Percentiles rank a stretch among this genome's conserved stretches.
These are phyloP conservation scores for Acleris holmiana DNA, from an alignment of 2,888 invertebrate genomes.

Conservation along the genomic window DNA sequence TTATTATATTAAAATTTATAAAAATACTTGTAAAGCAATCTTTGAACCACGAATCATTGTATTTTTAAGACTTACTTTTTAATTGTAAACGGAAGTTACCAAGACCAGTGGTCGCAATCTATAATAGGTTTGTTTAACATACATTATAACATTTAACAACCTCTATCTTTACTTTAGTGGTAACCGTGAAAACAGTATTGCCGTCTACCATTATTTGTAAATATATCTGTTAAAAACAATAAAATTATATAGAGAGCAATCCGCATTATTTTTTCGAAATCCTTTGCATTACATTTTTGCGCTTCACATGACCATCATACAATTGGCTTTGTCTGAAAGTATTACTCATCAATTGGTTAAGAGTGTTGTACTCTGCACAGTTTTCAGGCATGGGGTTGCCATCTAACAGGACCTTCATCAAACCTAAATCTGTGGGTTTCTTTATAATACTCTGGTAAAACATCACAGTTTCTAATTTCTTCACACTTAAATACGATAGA, in stretches of 20 bases:
- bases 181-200: constrained; percentile 10
- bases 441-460: constrained; percentile 51
- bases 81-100: constrained; percentile 62
- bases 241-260: constrained; percentile 23
- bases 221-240: constrained; percentile 22
- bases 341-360: constrained; percentile 36
- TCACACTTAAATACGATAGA: constrained; percentile 51
- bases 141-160: no score
- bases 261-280: background rate
- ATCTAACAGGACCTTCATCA: constrained; percentile 56
- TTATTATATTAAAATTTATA: background rate
- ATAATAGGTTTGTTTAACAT: constrained; percentile 43
- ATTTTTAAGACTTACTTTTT: constrained; percentile 4
- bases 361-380: constrained; percentile 47
- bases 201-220: constrained; percentile 14
- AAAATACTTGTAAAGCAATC: background rate
- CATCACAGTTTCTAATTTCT: constrained; percentile 51
- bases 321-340: constrained; percentile 12
- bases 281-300: background rate
- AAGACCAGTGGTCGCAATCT: constrained; percentile 59
- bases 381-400: constrained; percentile 58
- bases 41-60: no score
- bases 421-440: constrained; percentile 46
- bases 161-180: background rate
- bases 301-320: background rate